Conservation (phyloP, 2,888 invertebrate genomes). For the Thera obeliscata region DNA sequence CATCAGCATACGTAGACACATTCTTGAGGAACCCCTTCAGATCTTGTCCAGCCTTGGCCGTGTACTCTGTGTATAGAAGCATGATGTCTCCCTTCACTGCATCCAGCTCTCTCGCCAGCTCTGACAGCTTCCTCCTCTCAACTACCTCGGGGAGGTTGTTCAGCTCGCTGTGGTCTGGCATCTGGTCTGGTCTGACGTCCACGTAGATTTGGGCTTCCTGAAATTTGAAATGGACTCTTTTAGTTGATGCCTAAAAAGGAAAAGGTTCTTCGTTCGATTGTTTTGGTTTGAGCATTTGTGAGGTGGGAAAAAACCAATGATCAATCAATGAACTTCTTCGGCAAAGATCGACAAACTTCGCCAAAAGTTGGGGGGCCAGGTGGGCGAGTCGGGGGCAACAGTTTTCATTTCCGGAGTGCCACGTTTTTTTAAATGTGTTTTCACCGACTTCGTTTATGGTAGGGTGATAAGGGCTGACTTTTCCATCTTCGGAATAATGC, state of each 20-base stretch:
- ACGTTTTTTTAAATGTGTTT: too few species aligned
- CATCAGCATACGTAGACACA: slow-evolving; percentile 55
- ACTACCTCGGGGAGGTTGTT: slow-evolving; percentile 45
- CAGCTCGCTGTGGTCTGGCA: slow-evolving; percentile 22
- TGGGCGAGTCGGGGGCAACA: too few species aligned
- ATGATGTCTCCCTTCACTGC: slow-evolving; percentile 59
- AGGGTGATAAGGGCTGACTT: too few species aligned
- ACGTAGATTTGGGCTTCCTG: slow-evolving; percentile 49
- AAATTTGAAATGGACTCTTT: slow-evolving; percentile 27
- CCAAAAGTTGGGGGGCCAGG: too few species aligned
- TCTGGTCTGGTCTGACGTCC: slow-evolving; percentile 26
- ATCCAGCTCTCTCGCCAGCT: slow-evolving; percentile 58
- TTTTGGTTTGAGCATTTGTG: too few species aligned
- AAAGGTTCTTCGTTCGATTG: too few species aligned
- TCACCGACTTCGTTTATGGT: too few species aligned
- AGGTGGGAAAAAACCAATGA: too few species aligned
- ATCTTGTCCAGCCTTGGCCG: slow-evolving; percentile 58
- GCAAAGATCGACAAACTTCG: too few species aligned
- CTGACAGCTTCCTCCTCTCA: slow-evolving; percentile 58
- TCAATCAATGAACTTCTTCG: too few species aligned
- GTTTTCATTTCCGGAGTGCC: too few species aligned
- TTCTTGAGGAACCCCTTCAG: slow-evolving; percentile 63
- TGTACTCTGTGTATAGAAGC: slow-evolving; percentile 70
- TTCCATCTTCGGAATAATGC: too few species aligned
- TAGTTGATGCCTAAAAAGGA: not conserved